Percentiles rank a stretch among this genome's conserved stretches.
Conservation (phyloP, 2,113 vertebrate genomes). For the Cavia porcellus region DNA sequence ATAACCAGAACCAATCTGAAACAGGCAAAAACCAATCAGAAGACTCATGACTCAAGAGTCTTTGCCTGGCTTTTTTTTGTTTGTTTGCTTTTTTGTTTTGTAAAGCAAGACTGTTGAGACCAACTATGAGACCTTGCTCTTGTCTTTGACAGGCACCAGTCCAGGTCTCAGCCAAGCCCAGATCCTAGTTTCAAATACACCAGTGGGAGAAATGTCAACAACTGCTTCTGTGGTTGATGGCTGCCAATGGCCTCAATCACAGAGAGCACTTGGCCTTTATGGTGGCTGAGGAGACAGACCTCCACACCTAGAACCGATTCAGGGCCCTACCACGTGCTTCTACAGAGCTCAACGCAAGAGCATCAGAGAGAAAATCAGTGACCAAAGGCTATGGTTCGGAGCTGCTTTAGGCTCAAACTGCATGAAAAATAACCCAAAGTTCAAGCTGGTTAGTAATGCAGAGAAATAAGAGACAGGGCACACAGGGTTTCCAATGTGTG, state of each 20-base stretch:
- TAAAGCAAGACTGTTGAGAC: neutral
- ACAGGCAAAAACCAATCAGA: neutral
- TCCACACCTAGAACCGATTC: neutral
- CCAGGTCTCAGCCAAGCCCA: neutral
- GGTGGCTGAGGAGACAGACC: neutral
- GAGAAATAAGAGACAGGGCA: neutral
- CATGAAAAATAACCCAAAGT: neutral
- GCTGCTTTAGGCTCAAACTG: neutral
- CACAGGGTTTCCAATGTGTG: neutral
- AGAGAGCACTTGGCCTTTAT: neutral
- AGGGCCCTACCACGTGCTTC: neutral
- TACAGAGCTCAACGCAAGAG: neutral
- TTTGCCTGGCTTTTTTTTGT: neutral
- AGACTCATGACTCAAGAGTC: neutral
- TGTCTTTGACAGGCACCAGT: neutral
- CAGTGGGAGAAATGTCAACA: neutral
- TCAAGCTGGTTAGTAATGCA: neutral
- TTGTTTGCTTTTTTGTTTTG: no score
- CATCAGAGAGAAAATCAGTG: neutral
- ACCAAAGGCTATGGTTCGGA: rapidly evolving
- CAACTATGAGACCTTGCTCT: neutral
- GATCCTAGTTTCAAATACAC: neutral
- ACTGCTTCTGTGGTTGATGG: neutral
- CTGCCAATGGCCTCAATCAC: neutral
- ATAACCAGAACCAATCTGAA: neutral